Conservation (phyloP, 1,140 invertebrate species). For the Spodoptera litura region DNA sequence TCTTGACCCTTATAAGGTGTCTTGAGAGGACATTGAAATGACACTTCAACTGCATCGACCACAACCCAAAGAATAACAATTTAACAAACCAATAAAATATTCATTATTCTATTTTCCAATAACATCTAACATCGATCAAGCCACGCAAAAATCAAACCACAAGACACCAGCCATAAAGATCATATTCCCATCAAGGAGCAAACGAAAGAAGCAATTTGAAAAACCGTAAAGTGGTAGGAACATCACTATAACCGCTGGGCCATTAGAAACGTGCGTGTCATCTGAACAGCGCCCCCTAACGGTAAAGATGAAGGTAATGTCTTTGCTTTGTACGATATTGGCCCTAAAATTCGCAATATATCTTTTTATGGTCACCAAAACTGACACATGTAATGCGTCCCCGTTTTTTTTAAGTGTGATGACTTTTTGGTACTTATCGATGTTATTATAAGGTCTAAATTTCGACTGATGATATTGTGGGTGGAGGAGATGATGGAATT, state of each 20-base stretch:
- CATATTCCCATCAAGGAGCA: too few relatives aligned
- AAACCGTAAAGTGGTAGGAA: neutral
- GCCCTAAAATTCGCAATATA: conserved; percentile 38
- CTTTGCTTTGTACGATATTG: conserved; percentile 43
- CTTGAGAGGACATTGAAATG: too few relatives aligned
- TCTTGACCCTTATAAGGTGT: too few relatives aligned
- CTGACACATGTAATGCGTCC: neutral
- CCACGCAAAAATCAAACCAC: neutral
- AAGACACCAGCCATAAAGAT: neutral
- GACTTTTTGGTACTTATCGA: conserved; percentile 1
- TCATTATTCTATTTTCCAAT: too few relatives aligned
- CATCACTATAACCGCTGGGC: neutral
- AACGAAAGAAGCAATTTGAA: neutral
- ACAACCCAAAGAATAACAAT: too few relatives aligned
- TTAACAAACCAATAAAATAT: too few relatives aligned
- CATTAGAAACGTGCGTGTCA: conserved; percentile 38
- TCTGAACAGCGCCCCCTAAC: conserved; percentile 19
- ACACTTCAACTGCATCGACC: too few relatives aligned
- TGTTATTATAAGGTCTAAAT: neutral
- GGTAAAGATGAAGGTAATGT: conserved; percentile 28
- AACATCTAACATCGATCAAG: too few relatives aligned
- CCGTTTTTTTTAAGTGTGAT: conserved; percentile 25
- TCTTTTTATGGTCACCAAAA: conserved; percentile 32
- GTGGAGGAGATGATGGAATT: too few relatives aligned
- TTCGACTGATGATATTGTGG: too few relatives aligned